Evolutionary conservation across 1,140 invertebrate species (phyloP), one percentile per base, ranked within the genome.

Genomic region (Hycleus phaleratus): DNA sequence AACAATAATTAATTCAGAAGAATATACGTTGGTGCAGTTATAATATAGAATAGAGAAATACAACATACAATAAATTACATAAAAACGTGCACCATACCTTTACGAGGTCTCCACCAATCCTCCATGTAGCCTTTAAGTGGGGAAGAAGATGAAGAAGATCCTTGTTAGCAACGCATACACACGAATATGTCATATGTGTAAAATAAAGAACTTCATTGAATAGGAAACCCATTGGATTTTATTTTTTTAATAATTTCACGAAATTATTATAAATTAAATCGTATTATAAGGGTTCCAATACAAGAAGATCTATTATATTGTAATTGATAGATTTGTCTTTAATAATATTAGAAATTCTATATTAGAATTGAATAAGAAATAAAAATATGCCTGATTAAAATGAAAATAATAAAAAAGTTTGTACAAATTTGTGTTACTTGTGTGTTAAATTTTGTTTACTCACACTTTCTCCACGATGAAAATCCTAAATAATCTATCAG

Each of bases 71-170:
- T 6, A 32, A 11, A 26, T 55, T 55, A n/a, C 25, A 42, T 7
- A 46, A 7, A 49, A 46, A 56, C 60, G 61, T 60, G 58, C 58
- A 60, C 58, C 60, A 49, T 89, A 93, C 90, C 91, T 93, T 93
- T 93, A 75, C 90, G 85, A 75, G 90, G 90, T 79, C 90, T 86
- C 89, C 90, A 93, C 90, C 90, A 93, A 82, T 93, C 90, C 85
- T 93, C 90, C 86, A 90, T 91, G 85, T 92, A 91, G 85, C 90
- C 90, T 93, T 90, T 88, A 85, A 90, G 86, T 81, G 86, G 86
- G 82, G 88, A 90, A 83, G 87, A 88, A 84, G 88, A 87, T 82
- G 85, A 86, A 87, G 88, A 90, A 82, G 85, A 84, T 85, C 86
- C 85, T 88, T 87, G 81, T 85, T 81, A 81, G 79, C 79, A 72